Evolutionary conservation across 2,797 vertebrate species (phyloP).

Genomic region (Acanthurus tractus): DNA sequence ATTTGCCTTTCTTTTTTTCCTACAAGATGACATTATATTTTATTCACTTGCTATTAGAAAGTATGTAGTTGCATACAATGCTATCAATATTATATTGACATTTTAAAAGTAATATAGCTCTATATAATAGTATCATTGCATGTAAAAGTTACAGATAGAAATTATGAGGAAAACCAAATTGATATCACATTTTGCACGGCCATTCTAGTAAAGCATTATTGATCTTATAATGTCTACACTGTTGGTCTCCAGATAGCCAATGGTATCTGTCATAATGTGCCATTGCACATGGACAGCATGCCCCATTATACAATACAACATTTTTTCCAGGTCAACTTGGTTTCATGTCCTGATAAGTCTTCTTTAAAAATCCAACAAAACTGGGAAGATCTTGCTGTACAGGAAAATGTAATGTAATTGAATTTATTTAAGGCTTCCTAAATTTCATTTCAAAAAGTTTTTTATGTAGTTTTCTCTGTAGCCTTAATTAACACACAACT

Average conservation of each 20-base stretch:
- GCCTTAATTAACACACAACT: background rate
- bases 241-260: background rate
- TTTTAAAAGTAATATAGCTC: background rate
- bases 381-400: background rate
- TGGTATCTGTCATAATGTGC: constrained; percentile 3
- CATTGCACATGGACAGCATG: background rate
- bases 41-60: background rate
- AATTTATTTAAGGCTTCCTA: background rate
- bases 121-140: background rate
- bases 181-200: background rate
- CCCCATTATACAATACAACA: too few relatives aligned
- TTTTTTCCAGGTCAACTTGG: background rate
- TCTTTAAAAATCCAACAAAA: background rate
- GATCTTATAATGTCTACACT: background rate
- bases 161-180: background rate
- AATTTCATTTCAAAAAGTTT: background rate
- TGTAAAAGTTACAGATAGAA: background rate
- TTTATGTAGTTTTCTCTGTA: background rate
- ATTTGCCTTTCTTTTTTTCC: background rate
- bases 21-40: background rate
- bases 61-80: background rate
- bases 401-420: background rate
- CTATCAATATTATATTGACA: constrained; percentile 2
- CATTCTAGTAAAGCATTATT: constrained; percentile 1
- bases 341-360: background rate